Evolutionary conservation across 2,888 invertebrate species (phyloP), one percentile per base, ranked within the genome.

Genomic region (Lamellibrachia satsuma): DNA sequence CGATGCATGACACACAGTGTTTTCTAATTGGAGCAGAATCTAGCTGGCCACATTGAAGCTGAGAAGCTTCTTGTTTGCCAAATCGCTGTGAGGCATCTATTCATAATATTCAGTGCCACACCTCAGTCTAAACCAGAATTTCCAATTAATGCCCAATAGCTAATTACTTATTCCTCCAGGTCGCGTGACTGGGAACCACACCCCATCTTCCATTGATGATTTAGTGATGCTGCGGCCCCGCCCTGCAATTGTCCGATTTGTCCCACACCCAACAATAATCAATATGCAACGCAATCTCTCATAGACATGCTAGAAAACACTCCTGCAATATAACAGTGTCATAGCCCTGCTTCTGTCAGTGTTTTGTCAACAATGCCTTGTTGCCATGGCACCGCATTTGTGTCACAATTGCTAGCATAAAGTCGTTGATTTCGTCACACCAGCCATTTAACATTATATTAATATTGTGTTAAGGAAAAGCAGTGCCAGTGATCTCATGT

Each of bases 51-150:
- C 75, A 75, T 3, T 75, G 75, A 75, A 6, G 3, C 22, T 11
- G 6, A 75, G 22, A 75, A 75, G 75, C 22, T n/a, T 22, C 15
- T 6, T 22, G 75, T n/a, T n/a, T 75, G 75, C 75, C 75, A 75
- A 6, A 4, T 75, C 22, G 75, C 75, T 75, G 75, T n/a, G 22
- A 11, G 75, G 75, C 11, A 60, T 60, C 60, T 60, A 11, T 11
- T 9, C 60, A 75, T n/a, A 15, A 75, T 75, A 75, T 22, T 75
- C 75, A 22, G 75, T 75, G 22, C 75, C 75, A 75, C 75, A n/a
- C 75, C 75, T 75, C 75, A 75, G n/a, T 75, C 75, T 22, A 75
- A 75, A 75, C 15, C 75, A 75, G 75, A 75, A 75, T 75, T 75
- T 75, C 75, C n/a, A 75, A 75, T 75, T 22, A 11, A 75, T 75